A percentile compares a stretch with the other conserved stretches of the same genome.
Conservation (phyloP, 2,888 invertebrate species). For the Zelleria hepariella region DNA sequence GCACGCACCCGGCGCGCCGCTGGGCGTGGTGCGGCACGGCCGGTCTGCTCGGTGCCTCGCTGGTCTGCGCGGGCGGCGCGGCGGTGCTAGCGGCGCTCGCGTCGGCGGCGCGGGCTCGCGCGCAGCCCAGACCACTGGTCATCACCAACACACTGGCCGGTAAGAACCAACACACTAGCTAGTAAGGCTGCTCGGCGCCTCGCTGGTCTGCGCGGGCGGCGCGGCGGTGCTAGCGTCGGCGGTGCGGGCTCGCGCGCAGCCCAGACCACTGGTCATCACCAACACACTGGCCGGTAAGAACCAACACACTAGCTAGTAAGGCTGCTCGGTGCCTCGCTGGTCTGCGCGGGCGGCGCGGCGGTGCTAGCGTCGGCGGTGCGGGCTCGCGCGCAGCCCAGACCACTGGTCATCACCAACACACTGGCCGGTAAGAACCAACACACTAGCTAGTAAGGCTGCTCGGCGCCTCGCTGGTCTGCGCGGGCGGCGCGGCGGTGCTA, state of each 20-base stretch:
- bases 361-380: background rate
- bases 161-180: no score
- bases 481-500: background rate
- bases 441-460: background rate
- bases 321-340: no score
- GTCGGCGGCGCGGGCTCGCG: constrained; percentile 80
- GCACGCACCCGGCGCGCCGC: constrained; percentile 72
- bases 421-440: background rate
- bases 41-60: constrained; percentile 76
- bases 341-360: no score
- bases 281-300: background rate
- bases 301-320: background rate
- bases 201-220: background rate
- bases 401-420: background rate
- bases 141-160: constrained; percentile 84
- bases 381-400: background rate
- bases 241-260: background rate
- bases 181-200: background rate
- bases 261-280: background rate
- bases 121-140: constrained; percentile 73
- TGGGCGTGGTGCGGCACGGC: constrained; percentile 85
- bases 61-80: constrained; percentile 78
- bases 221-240: background rate
- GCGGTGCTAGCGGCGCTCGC: constrained; percentile 85
- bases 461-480: no score